Base-by-base conservation (phyloP, 1,140 invertebrate genomes). In the Trichogramma pretiosum region DNA sequence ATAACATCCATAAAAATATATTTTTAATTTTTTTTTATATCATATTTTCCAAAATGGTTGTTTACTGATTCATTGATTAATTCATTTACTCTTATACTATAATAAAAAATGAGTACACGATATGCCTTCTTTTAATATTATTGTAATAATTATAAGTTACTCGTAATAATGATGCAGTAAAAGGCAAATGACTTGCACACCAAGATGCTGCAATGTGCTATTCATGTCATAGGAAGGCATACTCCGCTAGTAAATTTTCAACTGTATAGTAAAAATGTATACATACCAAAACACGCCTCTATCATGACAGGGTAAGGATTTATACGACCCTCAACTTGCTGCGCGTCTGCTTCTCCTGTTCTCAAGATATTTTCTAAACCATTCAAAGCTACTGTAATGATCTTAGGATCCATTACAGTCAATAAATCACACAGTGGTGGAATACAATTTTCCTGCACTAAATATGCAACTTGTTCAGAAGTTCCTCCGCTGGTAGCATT, bases 381-480 rank as follows among this genome's bases (percentile, higher is more conserved):
- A 67, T 93, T 97, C 1, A 98, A 76, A 23, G 93, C 93, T 26
- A 98, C 94, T 68, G 94, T 91, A n/a, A 98, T 82, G n/a, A 97
- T 95, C 64, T 97, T 96, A 0, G 86, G 74, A 72, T 98, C 95
- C 73, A 90, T 89, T 22, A 96, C 84, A 1, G 91, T 93, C 24
- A 98, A 73, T 43, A 98, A 76, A 63, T 96, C 90, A 70, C 94
- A 98, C 49, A 98, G 74, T 0, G 93, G 93, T n/a, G 86, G 82
- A 58, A 98, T 93, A 64, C 91, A 95, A 34, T 85, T 85, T 63
- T 81, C 74, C 32, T 75, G 67, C 3, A 78, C 80, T 40, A 83
- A 62, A 59, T 81, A 81, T 56, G 77, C 76, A 57, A 98, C 94
- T 75, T 98, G 94, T 58, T 91, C 89, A 1, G 89, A 82, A 2